Base-by-base conservation (phyloP, 2,113 vertebrate genomes). In the Onychorhynchus coronatus region DNA sequence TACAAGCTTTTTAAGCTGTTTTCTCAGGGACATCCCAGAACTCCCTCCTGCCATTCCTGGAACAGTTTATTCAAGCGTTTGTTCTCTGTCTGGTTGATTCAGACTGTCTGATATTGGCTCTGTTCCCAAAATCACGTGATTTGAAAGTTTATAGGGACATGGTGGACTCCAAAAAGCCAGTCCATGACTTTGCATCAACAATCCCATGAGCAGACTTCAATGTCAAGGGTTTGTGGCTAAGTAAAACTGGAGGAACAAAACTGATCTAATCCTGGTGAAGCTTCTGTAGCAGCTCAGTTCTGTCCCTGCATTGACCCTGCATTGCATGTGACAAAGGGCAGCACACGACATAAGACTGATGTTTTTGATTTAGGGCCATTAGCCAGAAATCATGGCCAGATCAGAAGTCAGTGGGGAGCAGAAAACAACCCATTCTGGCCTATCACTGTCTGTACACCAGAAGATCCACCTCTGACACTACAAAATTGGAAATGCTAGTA, bases 1-100 rank as follows among this genome's bases (percentile, higher is more conserved):
- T n/a, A 37, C 18, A 68, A 24, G 41, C 46, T 46, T 90, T 93
- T 46, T 49, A 85, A 84, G 47, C 47, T 89, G 61, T 82, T 92
- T 89, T 82, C 59, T 90, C 61, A 94, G 75, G 47, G 31, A 59
- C 68, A 67, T 73, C 79, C 61, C 75, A 86, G 61, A 92, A 88
- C 30, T 72, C 58, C 27, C 35, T 79, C 71, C 67, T 86, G 42
- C 46, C 72, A 49, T 89, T 95, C 78, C 53, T 74, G 37, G 44
- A 95, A 89, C 37, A 52, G 86, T 91, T 95, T 87, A 83, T 78
- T 82, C 71, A 85, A 76, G 42, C 19, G 2, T 83, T 95, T 94
- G 28, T 72, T 87, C 88, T 77, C 42, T 68, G 52, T 80, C 82
- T 77, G 65, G 83, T 85, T 90, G 72, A 70, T 39, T 77, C 91